Evolutionary conservation across 2,797 vertebrate genomes (phyloP).

Genomic region (Gorsachius magnificus): DNA sequence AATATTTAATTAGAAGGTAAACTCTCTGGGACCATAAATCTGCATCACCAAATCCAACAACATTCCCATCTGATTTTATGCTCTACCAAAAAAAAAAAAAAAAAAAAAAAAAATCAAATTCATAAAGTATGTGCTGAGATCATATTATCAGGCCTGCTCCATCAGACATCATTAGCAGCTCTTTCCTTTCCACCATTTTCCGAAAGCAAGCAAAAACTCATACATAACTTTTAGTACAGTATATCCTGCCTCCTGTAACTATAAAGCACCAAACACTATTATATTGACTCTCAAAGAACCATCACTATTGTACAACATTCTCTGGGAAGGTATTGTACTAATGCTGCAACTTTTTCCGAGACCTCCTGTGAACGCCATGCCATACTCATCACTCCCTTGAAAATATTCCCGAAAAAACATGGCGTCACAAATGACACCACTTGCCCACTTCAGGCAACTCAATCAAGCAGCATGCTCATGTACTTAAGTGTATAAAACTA

Average conservation of each 20-base stretch:
- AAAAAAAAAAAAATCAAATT: background rate
- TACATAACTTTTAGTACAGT: background rate
- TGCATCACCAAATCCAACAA: background rate
- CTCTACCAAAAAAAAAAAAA: no score
- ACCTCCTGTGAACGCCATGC: background rate
- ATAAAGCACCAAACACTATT: background rate
- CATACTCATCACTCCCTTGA: background rate
- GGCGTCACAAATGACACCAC: background rate
- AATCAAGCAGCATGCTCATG: background rate
- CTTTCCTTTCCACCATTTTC: background rate
- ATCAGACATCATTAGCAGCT: background rate
- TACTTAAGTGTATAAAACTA: background rate
- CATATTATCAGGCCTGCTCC: background rate
- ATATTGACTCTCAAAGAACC: background rate
- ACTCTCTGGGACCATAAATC: background rate
- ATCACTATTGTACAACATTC: background rate
- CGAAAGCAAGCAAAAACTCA: background rate
- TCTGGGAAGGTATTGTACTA: background rate
- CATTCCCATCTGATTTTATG: no score
- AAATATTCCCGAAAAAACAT: background rate
- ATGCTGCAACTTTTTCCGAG: background rate
- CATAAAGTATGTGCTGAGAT: background rate
- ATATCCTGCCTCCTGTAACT: background rate
- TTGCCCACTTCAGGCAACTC: background rate
- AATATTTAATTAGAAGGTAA: slow-evolving; percentile 16